These are phyloP conservation scores for Ptilorrhoa leucosticta DNA, from an alignment of 2,113 vertebrate species.

Conservation along the genomic window DNA sequence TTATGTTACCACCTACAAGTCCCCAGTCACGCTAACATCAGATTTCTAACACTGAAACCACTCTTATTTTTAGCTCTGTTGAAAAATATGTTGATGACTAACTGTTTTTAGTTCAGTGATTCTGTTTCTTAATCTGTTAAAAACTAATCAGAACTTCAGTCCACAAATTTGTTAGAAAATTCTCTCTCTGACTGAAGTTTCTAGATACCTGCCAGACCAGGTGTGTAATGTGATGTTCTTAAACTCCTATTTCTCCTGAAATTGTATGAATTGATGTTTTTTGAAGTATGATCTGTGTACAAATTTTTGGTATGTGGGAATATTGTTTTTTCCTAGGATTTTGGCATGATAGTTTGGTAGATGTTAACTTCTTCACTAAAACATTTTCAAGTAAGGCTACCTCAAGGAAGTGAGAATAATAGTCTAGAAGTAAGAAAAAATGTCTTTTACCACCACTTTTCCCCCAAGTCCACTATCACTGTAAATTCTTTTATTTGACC, in stretches of 20 bases:
- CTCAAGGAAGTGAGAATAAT: background rate
- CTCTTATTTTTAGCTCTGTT: background rate
- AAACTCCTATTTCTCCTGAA: background rate
- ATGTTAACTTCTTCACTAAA: background rate
- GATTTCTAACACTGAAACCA: background rate
- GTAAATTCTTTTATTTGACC: background rate
- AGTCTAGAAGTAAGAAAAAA: background rate
- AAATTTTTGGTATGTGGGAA: background rate
- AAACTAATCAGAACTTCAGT: background rate
- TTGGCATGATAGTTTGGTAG: background rate
- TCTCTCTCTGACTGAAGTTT: background rate
- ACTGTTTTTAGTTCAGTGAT: background rate
- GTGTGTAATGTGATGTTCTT: background rate
- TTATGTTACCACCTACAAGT: background rate
- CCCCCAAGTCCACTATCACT: fast-evolving
- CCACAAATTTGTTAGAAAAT: background rate
- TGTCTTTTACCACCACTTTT: background rate
- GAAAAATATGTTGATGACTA: background rate
- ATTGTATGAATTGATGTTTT: background rate
- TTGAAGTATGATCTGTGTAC: background rate
- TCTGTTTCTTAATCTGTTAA: background rate
- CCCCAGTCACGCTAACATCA: background rate
- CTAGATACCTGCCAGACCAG: background rate
- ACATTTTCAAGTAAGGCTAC: background rate
- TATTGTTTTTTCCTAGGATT: background rate